Base-by-base conservation (phyloP, 2,113 vertebrate species). In the Chionis minor region DNA sequence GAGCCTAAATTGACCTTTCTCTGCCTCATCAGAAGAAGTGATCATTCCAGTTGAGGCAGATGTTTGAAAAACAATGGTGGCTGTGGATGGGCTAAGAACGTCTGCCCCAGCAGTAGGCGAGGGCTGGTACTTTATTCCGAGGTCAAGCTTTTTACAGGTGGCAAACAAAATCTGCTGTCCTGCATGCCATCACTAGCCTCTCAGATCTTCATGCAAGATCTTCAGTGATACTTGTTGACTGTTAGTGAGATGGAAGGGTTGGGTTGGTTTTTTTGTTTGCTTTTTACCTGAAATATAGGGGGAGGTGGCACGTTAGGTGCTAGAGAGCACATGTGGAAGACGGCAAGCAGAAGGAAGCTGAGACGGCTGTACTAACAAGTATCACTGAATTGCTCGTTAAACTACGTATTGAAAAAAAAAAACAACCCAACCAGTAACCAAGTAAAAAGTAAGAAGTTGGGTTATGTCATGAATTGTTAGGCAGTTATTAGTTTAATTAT, bases 401-500 rank as follows among this genome's bases (percentile, higher is more conserved):
- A 69, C 19, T 73, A 5, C 15, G 2, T 49, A 17, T 19, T 59
- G 8, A 75, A 69, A 74, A 80, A 81, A 21, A 18, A 33, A 67
- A 33, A 32, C n/a, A 44, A 44, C 42, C 42, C 44, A 44, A 44
- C 44, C 44, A 63, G 23, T n/a, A 88, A 70, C 32, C 35, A 33
- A 71, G 71, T 86, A 35, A 26, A 70, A 90, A 78, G 71, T 51
- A 81, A 86, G 42, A 88, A 52, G 24, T 71, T 40, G n/a, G 42
- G 45, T 94, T 95, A 65, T 93, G 77, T 86, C 33, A 59, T 44
- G 35, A 81, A 61, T 59, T 74, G 69, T 92, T 94, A 81, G 4
- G 5, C 80, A 89, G 49, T 67, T 91, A 42, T 22, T 84, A 91
- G 56, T 85, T 96, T 70, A 94, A 92, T 92, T 90, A 84, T 86